Conservation (phyloP, 2,797 vertebrate genomes). For the Mormyrus hasselquistii region DNA sequence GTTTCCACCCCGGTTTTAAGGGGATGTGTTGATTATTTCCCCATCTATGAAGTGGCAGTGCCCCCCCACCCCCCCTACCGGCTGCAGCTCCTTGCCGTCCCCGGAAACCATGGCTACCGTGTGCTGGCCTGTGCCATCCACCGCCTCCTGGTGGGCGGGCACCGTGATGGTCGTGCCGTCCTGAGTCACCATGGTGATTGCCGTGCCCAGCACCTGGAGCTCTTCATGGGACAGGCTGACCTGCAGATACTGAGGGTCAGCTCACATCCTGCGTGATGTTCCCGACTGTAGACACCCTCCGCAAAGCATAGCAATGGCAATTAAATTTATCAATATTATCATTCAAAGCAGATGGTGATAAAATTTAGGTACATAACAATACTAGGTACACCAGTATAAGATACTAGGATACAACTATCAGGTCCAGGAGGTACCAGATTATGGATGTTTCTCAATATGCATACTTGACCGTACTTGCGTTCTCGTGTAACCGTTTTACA, state of each 20-base stretch:
- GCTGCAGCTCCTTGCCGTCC: slow-evolving; percentile 46
- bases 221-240: slow-evolving; percentile 58
- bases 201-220: slow-evolving; percentile 59
- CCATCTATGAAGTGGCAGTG: not conserved
- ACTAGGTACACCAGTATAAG: not conserved
- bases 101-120: slow-evolving; percentile 47
- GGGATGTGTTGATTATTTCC: not conserved
- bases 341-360: not conserved
- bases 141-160: slow-evolving; percentile 38
- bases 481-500: not conserved
- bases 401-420: not conserved
- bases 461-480: not conserved
- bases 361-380: not conserved
- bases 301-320: not conserved
- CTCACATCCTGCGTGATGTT: not conserved
- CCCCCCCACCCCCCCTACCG: slow-evolving; percentile 39
- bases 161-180: slow-evolving; percentile 44
- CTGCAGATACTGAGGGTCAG: slow-evolving; percentile 31
- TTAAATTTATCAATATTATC: not conserved
- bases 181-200: slow-evolving; percentile 58
- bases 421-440: not conserved
- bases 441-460: not conserved
- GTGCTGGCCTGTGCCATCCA: slow-evolving; percentile 33
- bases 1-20: not conserved
- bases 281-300: not conserved